Percentiles rank a stretch among this genome's conserved stretches.
Conservation (phyloP, 2,888 invertebrate species). For the Orthosia incerta region DNA sequence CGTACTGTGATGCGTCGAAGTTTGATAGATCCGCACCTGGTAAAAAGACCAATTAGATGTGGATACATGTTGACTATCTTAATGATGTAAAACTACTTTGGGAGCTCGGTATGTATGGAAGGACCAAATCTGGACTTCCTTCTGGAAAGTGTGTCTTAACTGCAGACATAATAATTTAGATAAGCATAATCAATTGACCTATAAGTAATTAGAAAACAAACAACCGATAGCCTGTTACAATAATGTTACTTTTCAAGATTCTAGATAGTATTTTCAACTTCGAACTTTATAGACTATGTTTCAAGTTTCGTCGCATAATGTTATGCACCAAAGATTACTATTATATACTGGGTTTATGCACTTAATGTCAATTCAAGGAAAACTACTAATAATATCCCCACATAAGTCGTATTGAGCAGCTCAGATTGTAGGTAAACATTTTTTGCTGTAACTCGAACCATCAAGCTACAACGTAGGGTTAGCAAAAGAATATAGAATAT, state of each 20-base stretch:
- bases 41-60: not conserved
- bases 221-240: no score
- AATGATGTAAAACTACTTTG: no score
- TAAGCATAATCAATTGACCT: slow-evolving; percentile 7
- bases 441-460: slow-evolving; percentile 5
- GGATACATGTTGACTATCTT: not conserved
- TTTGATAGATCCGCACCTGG: slow-evolving; percentile 91
- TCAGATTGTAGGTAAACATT: not conserved
- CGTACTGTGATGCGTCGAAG: slow-evolving; percentile 90
- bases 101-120: not conserved
- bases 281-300: not conserved
- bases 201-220: not conserved
- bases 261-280: not conserved
- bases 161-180: not conserved
- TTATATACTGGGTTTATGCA: no score
- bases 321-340: no score
- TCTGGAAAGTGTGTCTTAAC: not conserved
- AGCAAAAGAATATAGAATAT: no score
- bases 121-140: not conserved
- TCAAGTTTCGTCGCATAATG: not conserved
- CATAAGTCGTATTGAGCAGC: slow-evolving; percentile 2
- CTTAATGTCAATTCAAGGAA: slow-evolving; percentile 11
- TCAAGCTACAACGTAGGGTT: not conserved
- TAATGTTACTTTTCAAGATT: not conserved
- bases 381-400: no score